Conservation (phyloP, 2,113 vertebrate genomes). For the Equus przewalskii region DNA sequence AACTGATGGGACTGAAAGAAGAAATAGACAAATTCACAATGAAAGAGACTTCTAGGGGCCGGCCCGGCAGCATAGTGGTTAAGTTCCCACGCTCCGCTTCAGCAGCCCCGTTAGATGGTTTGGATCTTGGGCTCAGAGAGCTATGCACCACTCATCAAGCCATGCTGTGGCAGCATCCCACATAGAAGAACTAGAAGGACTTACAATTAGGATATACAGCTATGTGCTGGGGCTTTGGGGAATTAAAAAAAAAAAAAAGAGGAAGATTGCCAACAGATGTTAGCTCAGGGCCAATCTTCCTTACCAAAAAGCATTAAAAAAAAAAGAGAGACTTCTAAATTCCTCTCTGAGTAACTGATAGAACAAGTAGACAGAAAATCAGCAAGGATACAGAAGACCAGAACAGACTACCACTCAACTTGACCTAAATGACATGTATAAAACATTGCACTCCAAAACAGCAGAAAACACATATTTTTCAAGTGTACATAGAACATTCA, state of each 20-base stretch:
- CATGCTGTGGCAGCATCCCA: no score
- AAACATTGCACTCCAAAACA: not conserved
- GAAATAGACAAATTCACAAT: conserved; percentile 23
- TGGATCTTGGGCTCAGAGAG: no score
- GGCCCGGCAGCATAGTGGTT: no score
- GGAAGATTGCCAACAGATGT: no score
- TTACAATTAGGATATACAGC: no score
- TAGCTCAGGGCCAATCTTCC: no score
- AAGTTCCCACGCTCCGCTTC: no score
- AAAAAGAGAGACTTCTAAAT: not conserved
- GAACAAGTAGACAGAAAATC: conserved; percentile 28
- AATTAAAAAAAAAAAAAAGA: no score
- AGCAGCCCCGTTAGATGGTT: no score
- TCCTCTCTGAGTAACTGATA: not conserved
- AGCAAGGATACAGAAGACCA: not conserved
- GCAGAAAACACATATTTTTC: conserved; percentile 10
- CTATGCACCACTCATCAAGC: no score
- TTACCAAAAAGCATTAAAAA: not conserved
- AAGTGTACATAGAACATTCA: not conserved
- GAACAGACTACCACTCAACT: not conserved
- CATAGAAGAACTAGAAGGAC: no score
- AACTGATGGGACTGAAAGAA: not conserved
- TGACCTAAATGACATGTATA: not conserved
- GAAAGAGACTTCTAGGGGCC: not conserved
- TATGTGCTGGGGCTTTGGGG: no score